These are phyloP conservation scores for Lordiphosa andalusiaca DNA, from an alignment of 2,888 invertebrate species.

Conservation along the genomic window DNA sequence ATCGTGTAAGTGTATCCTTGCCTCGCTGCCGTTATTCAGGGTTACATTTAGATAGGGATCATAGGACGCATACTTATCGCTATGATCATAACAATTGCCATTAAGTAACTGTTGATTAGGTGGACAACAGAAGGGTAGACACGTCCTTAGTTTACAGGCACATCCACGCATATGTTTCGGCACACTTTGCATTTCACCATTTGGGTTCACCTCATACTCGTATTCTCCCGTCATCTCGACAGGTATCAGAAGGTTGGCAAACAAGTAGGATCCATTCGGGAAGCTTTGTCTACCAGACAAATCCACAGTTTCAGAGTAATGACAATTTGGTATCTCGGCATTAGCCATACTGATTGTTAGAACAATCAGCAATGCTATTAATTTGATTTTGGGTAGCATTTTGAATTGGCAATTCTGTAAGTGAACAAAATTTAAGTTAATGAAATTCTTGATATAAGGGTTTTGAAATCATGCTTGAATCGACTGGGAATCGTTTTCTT, in stretches of 20 bases:
- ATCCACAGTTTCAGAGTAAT: slow-evolving; percentile 60
- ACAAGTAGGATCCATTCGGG: slow-evolving; percentile 55
- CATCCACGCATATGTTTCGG: slow-evolving; percentile 57
- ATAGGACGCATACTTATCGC: neutral
- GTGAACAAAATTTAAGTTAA: too few species aligned
- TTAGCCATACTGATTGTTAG: too few species aligned
- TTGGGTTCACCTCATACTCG: slow-evolving; percentile 23
- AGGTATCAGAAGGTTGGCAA: slow-evolving; percentile 57
- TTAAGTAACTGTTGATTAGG: slow-evolving; percentile 3
- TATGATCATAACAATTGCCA: neutral
- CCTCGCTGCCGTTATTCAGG: slow-evolving; percentile 5
- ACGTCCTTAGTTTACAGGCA: slow-evolving; percentile 62
- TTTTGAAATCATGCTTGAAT: too few species aligned
- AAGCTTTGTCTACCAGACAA: slow-evolving; percentile 33
- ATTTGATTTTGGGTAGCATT: too few species aligned
- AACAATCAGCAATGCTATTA: too few species aligned
- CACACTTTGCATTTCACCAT: neutral
- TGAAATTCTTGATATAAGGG: too few species aligned
- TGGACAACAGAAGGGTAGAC: slow-evolving; percentile 69
- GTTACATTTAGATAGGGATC: slow-evolving; percentile 35
- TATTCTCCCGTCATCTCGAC: slow-evolving; percentile 39
- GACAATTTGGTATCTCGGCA: slow-evolving; percentile 30
- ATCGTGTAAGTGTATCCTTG: slow-evolving; percentile 6
- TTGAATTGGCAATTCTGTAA: too few species aligned
- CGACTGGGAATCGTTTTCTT: too few species aligned